A percentile compares a stretch with the other conserved stretches of the same genome.
Conservation (phyloP, 2,113 vertebrate species). For the Podarcis raffonei region DNA sequence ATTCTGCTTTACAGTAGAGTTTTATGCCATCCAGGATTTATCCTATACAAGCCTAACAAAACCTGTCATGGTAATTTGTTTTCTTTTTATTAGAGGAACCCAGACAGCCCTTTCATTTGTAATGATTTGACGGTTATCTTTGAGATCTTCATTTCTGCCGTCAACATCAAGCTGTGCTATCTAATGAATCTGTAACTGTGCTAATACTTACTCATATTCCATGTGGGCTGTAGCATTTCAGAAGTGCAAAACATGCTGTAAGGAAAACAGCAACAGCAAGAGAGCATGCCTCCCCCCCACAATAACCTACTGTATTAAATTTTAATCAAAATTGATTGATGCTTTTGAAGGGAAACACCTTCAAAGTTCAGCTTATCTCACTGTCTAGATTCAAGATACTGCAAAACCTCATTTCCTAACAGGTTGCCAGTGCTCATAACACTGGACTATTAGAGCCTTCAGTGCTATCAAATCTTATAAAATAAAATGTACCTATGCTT, state of each 20-base stretch:
- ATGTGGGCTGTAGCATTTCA: slow-evolving; percentile 63
- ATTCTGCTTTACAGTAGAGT: slow-evolving; percentile 67
- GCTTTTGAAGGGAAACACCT: slow-evolving; percentile 73
- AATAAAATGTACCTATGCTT: slow-evolving; percentile 47
- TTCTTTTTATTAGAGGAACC: slow-evolving; percentile 78
- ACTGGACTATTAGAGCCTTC: slow-evolving; percentile 57
- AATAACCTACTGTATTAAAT: slow-evolving; percentile 64
- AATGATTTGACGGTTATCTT: slow-evolving; percentile 67
- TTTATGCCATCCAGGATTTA: slow-evolving; percentile 69
- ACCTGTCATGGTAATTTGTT: slow-evolving; percentile 79
- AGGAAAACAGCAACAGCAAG: slow-evolving; percentile 71
- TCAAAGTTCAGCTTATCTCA: slow-evolving; percentile 69
- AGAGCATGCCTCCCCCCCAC: slow-evolving; percentile 62
- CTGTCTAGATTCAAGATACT: slow-evolving; percentile 67
- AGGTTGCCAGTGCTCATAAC: slow-evolving; percentile 61
- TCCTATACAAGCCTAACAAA: slow-evolving; percentile 68
- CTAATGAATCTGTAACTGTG: slow-evolving; percentile 77
- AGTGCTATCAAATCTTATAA: slow-evolving; percentile 56
- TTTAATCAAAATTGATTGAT: slow-evolving; percentile 79
- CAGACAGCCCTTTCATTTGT: slow-evolving; percentile 74
- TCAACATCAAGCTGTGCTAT: slow-evolving; percentile 79
- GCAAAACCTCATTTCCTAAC: slow-evolving; percentile 65
- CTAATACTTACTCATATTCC: slow-evolving; percentile 63
- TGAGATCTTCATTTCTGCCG: slow-evolving; percentile 73
- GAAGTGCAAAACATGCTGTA: slow-evolving; percentile 73